Conservation (phyloP, 1,140 invertebrate species). For the Cepaea nemoralis region DNA sequence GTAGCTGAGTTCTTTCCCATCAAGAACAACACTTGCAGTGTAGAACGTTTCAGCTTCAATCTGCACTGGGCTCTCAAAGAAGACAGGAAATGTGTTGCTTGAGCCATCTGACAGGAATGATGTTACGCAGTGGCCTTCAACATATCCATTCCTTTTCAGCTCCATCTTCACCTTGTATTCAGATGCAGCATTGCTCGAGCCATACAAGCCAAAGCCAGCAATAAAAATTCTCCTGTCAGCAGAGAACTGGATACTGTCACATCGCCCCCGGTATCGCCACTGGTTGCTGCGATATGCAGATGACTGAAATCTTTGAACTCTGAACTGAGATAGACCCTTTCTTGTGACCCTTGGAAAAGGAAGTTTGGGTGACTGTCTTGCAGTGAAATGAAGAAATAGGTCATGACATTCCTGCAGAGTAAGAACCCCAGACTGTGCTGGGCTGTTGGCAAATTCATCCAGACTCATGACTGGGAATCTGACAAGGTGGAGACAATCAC, state of each 20-base stretch:
- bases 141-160: conserved; percentile 81
- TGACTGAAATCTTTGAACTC: conserved; percentile 94
- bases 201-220: conserved; percentile 89
- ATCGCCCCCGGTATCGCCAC: conserved; percentile 89
- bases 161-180: conserved; percentile 87
- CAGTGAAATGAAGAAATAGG: conserved; percentile 85
- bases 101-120: conserved; percentile 86
- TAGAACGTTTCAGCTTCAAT: conserved; percentile 85
- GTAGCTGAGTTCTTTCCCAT: conserved; percentile 88
- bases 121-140: conserved; percentile 82
- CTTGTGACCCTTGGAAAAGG: conserved; percentile 85
- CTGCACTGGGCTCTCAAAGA: conserved; percentile 89
- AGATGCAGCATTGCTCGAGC: conserved; percentile 84
- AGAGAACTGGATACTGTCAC: conserved; percentile 87
- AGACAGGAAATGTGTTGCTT: conserved; percentile 82
- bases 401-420: conserved; percentile 83
- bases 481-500: conserved; percentile 81
- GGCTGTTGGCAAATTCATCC: conserved; percentile 86
- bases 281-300: conserved; percentile 96
- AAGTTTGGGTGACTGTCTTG: conserved; percentile 82
- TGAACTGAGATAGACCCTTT: conserved; percentile 87
- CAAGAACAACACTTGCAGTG: conserved; percentile 87
- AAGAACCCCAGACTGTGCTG: conserved; percentile 80
- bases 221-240: conserved; percentile 87
- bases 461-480: conserved; percentile 88